A percentile compares a stretch with the other conserved stretches of the same genome.
Evolutionary conservation across 1,140 invertebrate species (phyloP).

Genomic region (Bemisia tabaci): DNA sequence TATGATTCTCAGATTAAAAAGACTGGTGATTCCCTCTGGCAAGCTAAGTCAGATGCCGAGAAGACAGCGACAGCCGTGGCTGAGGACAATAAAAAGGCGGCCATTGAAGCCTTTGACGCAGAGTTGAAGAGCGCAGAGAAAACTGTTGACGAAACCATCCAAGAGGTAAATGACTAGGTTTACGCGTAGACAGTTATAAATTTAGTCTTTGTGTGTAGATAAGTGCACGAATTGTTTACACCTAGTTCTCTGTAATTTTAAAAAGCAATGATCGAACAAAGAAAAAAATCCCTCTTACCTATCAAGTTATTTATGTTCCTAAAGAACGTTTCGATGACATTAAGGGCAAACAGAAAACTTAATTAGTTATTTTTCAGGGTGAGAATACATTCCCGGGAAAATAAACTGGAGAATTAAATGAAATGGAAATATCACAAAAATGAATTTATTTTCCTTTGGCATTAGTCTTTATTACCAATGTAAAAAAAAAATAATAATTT

Average conservation of each 20-base stretch:
- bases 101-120: slow-evolving; percentile 25
- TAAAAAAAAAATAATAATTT: too few relatives aligned
- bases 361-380: too few relatives aligned
- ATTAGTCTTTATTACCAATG: too few relatives aligned
- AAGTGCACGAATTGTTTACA: background rate
- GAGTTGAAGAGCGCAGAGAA: slow-evolving; percentile 18
- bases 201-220: background rate
- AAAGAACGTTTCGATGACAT: too few relatives aligned
- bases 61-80: slow-evolving; percentile 16
- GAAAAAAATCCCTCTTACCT: too few relatives aligned
- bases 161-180: slow-evolving; percentile 16
- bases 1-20: slow-evolving; percentile 24
- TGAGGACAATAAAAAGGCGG: slow-evolving; percentile 20
- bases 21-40: slow-evolving; percentile 21
- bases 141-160: slow-evolving; percentile 16
- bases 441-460: too few relatives aligned
- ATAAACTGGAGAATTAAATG: too few relatives aligned
- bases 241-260: background rate
- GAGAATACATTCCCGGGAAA: too few relatives aligned
- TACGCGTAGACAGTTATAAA: background rate
- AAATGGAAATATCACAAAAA: too few relatives aligned
- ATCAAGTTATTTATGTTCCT: too few relatives aligned
- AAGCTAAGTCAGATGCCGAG: slow-evolving; percentile 20
- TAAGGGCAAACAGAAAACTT: too few relatives aligned
- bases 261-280: too few relatives aligned